Percentiles rank a stretch among this genome's conserved stretches.
phyloP scores from a whole-genome alignment of 2,797 vertebrate genomes.

The Sebastes miniatus region DNA sequence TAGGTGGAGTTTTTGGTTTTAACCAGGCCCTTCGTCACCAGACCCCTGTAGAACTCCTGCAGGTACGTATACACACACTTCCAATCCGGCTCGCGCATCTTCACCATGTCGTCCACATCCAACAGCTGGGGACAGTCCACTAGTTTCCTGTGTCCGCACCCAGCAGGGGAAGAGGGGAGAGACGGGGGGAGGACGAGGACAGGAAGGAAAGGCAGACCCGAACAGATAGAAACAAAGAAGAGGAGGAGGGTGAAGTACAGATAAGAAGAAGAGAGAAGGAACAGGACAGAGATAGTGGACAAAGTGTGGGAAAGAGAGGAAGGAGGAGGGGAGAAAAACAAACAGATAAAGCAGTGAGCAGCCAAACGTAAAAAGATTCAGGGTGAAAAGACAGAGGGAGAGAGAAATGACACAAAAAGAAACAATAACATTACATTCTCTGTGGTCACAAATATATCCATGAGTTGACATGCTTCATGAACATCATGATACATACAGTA shows the following conservation, averaged over 20 bases:
- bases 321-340: conserved; percentile 12
- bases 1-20: conserved; percentile 99
- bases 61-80: conserved; percentile 99
- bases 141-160: conserved; percentile 89
- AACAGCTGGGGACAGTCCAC: conserved; percentile 98
- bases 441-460: conserved; percentile 80
- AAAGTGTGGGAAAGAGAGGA: conserved; percentile 31
- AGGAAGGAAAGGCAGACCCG: conserved; percentile 25
- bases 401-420: conserved; percentile 74
- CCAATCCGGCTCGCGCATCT: conserved; percentile 99
- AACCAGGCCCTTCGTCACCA: conserved; percentile 99
- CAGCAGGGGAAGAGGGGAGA: conserved; percentile 57
- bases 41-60: conserved; percentile 99
- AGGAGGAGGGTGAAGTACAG: conserved; percentile 12
- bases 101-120: conserved; percentile 99
- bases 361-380: conserved; percentile 73
- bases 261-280: conserved; percentile 51
- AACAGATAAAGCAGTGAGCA: conserved; percentile 77
- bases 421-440: conserved; percentile 85
- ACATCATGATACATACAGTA: conserved; percentile 60
- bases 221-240: conserved; percentile 33
- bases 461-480: conserved; percentile 85
- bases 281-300: conserved; percentile 49
- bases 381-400: conserved; percentile 68
- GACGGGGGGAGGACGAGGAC: conserved; percentile 56